A percentile compares a stretch with the other conserved stretches of the same genome.
phyloP scores from a whole-genome alignment of 2,888 invertebrate species.

The Pristionchus fissidentatus region DNA sequence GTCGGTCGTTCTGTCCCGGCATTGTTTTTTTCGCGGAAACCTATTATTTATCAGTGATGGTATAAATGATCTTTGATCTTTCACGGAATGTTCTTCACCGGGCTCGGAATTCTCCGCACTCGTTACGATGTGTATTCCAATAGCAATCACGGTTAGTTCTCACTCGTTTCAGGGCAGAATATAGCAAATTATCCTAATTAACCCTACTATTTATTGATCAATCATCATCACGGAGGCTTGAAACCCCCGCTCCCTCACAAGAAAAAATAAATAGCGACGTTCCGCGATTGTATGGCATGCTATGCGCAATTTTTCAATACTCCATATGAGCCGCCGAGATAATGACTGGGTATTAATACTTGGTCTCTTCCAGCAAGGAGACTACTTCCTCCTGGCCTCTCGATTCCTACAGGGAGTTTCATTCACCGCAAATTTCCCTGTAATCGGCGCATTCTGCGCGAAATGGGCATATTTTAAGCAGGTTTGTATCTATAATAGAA shows the following conservation, averaged over 20 bases:
- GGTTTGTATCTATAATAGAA: no score
- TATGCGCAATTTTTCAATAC: no score
- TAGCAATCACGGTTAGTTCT: slow-evolving; percentile 63
- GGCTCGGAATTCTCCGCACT: slow-evolving; percentile 69
- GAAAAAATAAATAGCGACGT: no score
- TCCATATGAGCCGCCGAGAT: no score
- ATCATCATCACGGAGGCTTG: no score
- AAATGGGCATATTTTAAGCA: slow-evolving; percentile 75
- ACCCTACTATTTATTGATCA: no score
- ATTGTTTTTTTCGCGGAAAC: no score
- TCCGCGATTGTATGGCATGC: no score
- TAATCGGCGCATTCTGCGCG: slow-evolving; percentile 74
- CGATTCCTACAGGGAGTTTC: slow-evolving; percentile 72
- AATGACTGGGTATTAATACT: neutral
- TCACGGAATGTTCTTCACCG: slow-evolving; percentile 69
- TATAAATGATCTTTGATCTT: slow-evolving; percentile 17
- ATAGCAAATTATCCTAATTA: neutral
- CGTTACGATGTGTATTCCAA: slow-evolving; percentile 68
- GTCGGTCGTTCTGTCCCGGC: no score
- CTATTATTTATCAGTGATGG: no score
- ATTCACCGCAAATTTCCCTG: slow-evolving; percentile 74
- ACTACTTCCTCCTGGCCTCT: slow-evolving; percentile 66
- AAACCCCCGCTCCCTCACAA: no score
- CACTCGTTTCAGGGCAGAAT: neutral
- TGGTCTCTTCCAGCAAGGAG: slow-evolving; percentile 70